Evolutionary conservation across 2,113 vertebrate genomes (phyloP).

Genomic region (Gavialis gangeticus): DNA sequence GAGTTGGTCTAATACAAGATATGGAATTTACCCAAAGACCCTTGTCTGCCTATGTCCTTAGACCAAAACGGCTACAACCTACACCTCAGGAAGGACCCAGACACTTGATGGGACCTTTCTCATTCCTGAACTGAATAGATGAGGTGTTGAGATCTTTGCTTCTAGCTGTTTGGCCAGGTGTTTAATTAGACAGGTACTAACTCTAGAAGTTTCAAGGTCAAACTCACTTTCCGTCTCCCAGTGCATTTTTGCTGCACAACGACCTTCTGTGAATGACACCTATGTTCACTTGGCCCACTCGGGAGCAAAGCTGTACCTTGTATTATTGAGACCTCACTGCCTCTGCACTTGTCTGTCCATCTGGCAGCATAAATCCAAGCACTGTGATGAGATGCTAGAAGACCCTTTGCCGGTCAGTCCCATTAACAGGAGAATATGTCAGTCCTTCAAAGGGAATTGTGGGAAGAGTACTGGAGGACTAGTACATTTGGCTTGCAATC

Average conservation of each 20-base stretch:
- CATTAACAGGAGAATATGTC: background rate
- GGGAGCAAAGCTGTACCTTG: accelerated
- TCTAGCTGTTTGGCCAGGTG: accelerated
- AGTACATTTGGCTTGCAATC: background rate
- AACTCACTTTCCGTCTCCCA: background rate
- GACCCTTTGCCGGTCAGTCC: background rate
- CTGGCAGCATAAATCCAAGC: background rate
- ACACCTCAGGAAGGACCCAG: background rate
- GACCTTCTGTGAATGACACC: background rate
- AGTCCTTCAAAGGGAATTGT: background rate
- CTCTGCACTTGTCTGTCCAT: background rate
- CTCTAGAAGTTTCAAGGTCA: background rate
- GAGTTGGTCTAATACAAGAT: no score
- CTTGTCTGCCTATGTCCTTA: no score
- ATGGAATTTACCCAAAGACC: no score
- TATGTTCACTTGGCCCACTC: background rate
- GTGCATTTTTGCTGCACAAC: accelerated
- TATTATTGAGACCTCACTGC: background rate
- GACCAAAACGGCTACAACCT: no score
- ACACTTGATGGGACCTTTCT: background rate
- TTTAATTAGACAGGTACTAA: background rate
- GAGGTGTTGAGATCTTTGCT: background rate
- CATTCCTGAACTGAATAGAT: background rate
- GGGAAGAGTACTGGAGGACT: background rate
- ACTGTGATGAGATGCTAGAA: background rate